Evolutionary conservation across 2,113 vertebrate genomes (phyloP).

Genomic region (Anser brachyrhynchus): DNA sequence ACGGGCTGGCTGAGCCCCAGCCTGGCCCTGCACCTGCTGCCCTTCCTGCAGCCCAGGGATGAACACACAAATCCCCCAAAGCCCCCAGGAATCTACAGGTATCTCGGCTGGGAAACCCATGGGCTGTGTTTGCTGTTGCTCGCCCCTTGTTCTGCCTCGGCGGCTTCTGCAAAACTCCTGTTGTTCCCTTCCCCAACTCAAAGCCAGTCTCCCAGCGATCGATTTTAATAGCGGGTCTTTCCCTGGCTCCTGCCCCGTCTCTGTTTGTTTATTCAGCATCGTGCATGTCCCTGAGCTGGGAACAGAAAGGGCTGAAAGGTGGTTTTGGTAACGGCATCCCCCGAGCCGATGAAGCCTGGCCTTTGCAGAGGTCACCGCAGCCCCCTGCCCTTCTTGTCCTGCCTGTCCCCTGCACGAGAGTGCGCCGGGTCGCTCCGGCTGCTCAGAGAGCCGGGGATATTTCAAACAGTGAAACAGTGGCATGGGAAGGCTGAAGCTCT

Average conservation of each 20-base stretch:
- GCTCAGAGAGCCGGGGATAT: not conserved
- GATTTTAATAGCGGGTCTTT: not conserved
- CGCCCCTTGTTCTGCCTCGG: accelerated
- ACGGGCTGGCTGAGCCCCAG: not conserved
- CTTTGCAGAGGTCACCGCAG: not conserved
- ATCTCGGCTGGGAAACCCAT: accelerated
- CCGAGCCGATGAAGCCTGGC: not conserved
- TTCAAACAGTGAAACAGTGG: accelerated
- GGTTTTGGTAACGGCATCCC: not conserved
- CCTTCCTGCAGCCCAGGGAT: not conserved
- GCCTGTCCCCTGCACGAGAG: not conserved
- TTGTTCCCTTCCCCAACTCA: not conserved
- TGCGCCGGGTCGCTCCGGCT: not conserved
- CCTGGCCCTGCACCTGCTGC: constrained; percentile 45
- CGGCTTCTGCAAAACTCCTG: accelerated
- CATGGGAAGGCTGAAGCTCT: not conserved
- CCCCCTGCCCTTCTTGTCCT: not conserved
- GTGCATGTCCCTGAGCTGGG: accelerated
- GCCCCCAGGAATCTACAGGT: not conserved
- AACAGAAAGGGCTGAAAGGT: not conserved
- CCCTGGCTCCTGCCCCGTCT: not conserved
- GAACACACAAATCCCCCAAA: not conserved
- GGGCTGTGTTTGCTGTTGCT: not conserved
- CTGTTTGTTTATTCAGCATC: not conserved
- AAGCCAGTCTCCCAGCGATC: accelerated